Conservation (phyloP, 2,888 invertebrate genomes). For the Drosophila anomelani region DNA sequence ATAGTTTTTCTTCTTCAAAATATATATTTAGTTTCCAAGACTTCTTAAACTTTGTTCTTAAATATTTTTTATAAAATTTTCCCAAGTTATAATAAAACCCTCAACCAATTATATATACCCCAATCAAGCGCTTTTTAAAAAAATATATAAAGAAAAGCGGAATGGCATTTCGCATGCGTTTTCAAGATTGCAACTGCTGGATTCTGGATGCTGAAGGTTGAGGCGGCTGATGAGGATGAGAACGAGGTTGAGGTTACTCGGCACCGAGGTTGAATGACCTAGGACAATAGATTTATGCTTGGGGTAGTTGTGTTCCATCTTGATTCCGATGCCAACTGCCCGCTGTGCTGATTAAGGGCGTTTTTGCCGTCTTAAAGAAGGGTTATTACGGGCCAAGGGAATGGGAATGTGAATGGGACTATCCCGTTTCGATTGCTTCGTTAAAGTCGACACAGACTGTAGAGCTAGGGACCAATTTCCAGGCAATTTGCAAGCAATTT, state of each 20-base stretch:
- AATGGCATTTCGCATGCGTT: constrained; percentile 71
- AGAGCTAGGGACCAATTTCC: constrained; percentile 60
- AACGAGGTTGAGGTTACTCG: constrained; percentile 56
- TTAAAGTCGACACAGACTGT: constrained; percentile 45
- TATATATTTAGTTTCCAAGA: not conserved
- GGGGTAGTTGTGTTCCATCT: constrained; percentile 68
- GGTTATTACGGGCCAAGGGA: constrained; percentile 56
- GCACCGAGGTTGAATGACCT: constrained; percentile 73
- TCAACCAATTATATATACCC: not conserved
- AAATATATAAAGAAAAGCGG: constrained; percentile 54
- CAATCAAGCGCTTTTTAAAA: not conserved
- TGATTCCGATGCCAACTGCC: constrained; percentile 56
- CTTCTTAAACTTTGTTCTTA: not conserved
- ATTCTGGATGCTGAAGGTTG: constrained; percentile 25
- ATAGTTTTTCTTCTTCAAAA: not conserved
- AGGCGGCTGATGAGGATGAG: constrained; percentile 32
- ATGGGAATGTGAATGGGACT: constrained; percentile 14
- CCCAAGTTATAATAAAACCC: not conserved
- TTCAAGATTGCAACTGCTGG: constrained; percentile 44
- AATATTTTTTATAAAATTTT: fast-evolving
- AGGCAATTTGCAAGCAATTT: constrained; percentile 73
- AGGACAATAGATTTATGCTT: constrained; percentile 75
- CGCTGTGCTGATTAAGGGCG: constrained; percentile 78
- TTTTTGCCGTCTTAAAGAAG: constrained; percentile 66
- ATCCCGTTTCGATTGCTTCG: constrained; percentile 67